A percentile compares a stretch with the other conserved stretches of the same genome.
phyloP scores from a whole-genome alignment of 2,797 vertebrate genomes.

The Hyperoplus immaculatus region DNA sequence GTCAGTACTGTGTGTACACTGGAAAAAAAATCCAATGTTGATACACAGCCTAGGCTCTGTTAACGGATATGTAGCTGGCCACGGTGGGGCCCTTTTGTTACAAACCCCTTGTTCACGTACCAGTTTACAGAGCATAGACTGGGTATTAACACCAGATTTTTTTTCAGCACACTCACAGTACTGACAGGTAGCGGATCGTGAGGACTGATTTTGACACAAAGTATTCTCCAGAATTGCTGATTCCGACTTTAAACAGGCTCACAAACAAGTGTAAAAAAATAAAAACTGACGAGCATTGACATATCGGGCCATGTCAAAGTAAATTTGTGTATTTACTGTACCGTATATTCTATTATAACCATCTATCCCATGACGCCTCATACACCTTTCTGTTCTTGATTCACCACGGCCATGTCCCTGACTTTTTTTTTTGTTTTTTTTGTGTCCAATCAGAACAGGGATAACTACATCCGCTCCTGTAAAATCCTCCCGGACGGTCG shows the following conservation, averaged over 20 bases:
- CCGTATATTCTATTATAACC: constrained; percentile 11
- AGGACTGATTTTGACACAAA: too few relatives aligned
- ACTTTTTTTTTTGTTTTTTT: constrained; percentile 30
- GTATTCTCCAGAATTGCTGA: too few relatives aligned
- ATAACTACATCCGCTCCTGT: constrained; percentile 85
- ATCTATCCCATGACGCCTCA: neutral
- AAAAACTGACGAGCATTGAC: neutral
- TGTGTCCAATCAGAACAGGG: constrained; percentile 76
- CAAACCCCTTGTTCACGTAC: too few relatives aligned
- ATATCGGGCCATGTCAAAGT: neutral
- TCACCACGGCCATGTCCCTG: neutral
- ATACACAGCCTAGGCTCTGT: too few relatives aligned
- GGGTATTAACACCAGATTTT: too few relatives aligned
- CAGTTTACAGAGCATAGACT: too few relatives aligned
- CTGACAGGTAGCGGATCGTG: too few relatives aligned
- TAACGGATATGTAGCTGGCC: too few relatives aligned
- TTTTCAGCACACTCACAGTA: too few relatives aligned
- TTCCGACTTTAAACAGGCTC: neutral
- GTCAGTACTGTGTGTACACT: too few relatives aligned
- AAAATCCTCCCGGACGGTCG: constrained; percentile 82
- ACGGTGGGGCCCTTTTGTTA: too few relatives aligned
- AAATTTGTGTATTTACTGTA: neutral
- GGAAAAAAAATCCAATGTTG: too few relatives aligned
- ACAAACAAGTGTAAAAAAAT: constrained; percentile 5
- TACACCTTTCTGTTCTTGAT: neutral